Evolutionary conservation across 2,888 invertebrate species (phyloP), one percentile per base, ranked within the genome.

Genomic region (Sinopyrophorus schimmeli): DNA sequence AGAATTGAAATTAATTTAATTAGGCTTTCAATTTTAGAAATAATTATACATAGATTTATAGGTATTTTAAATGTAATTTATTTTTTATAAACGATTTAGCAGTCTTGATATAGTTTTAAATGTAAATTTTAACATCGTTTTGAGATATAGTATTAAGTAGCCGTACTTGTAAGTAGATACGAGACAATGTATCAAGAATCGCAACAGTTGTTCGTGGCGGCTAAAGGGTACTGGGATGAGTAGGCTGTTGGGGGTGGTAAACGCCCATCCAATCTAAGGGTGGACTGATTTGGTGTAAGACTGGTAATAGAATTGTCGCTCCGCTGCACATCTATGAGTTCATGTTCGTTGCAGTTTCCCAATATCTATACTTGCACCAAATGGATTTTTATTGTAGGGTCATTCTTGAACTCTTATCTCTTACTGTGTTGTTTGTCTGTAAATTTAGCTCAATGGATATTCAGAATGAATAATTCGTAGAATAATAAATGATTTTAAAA

Each of bases 261-360:
- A 44, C 41, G 52, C 54, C 53, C 46, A 47, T 39, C 44, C 54
- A 52, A 56, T 56, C 48, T 51, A 44, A 44, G 42, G 50, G 49
- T 46, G 49, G 53, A 55, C 48, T 54, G 58, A 58, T 55, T 44
- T 47, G 46, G 54, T 56, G 54, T 54, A 58, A 58, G 54, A 56
- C 55, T 55, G 55, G 59, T 62, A 61, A 62, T 61, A 59, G 62
- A 61, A 62, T 62, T 61, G 60, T 59, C 58, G 60, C 58, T 57
- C 47, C 51, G 56, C 46, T 61, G 57, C 59, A 52, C 54, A 47
- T 54, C 53, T 53, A 58, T 57, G 54, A 53, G 41, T 42, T 47
- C 46, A 49, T 54, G 54, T 50, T 54, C 47, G 47, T 47, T 47
- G 53, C 53, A 53, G 53, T 49, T 41, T 41, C 48, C 41, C 49